Percentiles rank a stretch among this genome's conserved stretches.
Evolutionary conservation across 2,797 vertebrate genomes (phyloP).

Genomic region (Petrocephalus sullivani): DNA sequence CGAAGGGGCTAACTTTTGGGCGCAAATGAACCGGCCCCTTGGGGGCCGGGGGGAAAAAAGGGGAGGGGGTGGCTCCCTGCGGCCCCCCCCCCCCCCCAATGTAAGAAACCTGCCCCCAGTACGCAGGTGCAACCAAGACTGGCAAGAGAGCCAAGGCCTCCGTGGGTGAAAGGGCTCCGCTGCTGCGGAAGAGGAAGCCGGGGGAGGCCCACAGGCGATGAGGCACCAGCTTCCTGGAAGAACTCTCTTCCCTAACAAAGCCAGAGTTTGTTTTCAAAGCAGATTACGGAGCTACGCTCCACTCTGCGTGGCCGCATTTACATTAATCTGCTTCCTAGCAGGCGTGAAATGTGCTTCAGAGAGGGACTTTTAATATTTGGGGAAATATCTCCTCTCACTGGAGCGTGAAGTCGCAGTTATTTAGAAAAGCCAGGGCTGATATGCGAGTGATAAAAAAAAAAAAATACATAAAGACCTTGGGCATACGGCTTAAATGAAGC

Average conservation of each 20-base stretch:
- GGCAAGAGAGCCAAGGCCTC: not conserved
- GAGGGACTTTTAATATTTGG: conserved; percentile 53
- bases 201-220: not conserved
- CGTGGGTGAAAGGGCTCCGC: not conserved
- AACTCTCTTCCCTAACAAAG: not conserved
- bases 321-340: conserved; percentile 48
- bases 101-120: not conserved
- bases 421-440: conserved; percentile 46
- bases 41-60: conserved; percentile 72
- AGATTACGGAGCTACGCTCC: conserved; percentile 9
- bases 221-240: not conserved
- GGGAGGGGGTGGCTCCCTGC: conserved; percentile 85
- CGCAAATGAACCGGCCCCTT: conserved; percentile 76
- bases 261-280: conserved; percentile 6
- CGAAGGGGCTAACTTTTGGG: too few relatives aligned
- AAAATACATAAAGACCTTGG: conserved; percentile 13
- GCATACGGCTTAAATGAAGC: conserved; percentile 25
- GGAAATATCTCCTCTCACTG: conserved; percentile 49
- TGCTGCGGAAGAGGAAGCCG: not conserved
- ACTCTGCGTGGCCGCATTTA: conserved; percentile 40
- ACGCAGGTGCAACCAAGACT: not conserved
- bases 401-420: conserved; percentile 51
- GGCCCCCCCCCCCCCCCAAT: conserved; percentile 37
- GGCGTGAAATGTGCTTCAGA: conserved; percentile 42
- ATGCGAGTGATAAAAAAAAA: conserved; percentile 1